Percentiles rank a stretch among this genome's conserved stretches.
Evolutionary conservation across 2,113 vertebrate species (phyloP).

Genomic region (Mugil cephalus): DNA sequence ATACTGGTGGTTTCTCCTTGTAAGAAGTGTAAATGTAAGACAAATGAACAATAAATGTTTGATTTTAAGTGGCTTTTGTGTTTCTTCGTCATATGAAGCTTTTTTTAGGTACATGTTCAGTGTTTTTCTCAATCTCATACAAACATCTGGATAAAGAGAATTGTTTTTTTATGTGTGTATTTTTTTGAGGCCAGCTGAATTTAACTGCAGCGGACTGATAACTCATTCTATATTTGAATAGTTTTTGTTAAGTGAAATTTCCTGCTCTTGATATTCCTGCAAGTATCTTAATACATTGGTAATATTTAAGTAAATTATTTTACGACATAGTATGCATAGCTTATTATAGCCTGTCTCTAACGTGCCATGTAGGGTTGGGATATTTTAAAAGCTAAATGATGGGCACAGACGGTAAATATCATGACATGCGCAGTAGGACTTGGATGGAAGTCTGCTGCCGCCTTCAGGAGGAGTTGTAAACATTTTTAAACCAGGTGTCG

Average conservation of each 20-base stretch:
- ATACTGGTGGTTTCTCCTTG: constrained; percentile 70
- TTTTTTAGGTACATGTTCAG: no score
- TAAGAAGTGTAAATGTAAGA: constrained; percentile 78
- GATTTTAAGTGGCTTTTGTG: constrained; percentile 38
- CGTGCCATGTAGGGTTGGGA: background rate
- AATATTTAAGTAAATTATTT: background rate
- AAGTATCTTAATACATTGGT: background rate
- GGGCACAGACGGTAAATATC: constrained; percentile 31
- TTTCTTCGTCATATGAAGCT: background rate
- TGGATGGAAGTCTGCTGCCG: constrained; percentile 9
- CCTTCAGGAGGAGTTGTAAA: constrained; percentile 27
- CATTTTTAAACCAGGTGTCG: background rate
- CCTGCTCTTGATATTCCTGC: no score
- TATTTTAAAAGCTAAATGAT: constrained; percentile 18
- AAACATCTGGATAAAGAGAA: no score
- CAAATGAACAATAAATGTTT: constrained; percentile 81
- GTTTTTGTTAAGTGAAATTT: no score
- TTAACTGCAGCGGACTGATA: no score
- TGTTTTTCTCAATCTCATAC: no score
- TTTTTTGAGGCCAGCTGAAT: no score
- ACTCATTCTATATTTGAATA: no score
- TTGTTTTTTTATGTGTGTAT: no score
- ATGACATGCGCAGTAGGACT: constrained; percentile 65
- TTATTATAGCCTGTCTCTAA: background rate
- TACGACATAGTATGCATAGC: background rate